phyloP scores from a whole-genome alignment of 2,113 vertebrate genomes.

The Tragelaphus imberbis region DNA sequence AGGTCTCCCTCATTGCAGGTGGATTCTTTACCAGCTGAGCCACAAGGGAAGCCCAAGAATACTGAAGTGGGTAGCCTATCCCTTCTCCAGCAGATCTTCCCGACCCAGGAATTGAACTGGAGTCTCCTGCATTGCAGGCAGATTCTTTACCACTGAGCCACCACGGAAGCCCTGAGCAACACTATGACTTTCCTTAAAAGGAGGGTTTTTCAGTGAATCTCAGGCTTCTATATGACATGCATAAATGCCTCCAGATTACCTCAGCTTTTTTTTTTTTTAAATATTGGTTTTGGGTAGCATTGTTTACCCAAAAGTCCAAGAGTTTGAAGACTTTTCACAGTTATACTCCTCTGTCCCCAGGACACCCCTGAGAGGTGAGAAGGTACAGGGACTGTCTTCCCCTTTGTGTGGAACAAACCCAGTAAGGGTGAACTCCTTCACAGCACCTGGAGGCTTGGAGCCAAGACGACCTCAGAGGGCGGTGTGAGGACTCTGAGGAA shows the following conservation, averaged over 20 bases:
- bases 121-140: background rate
- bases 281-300: background rate
- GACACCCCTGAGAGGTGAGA: background rate
- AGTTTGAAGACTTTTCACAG: background rate
- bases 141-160: background rate
- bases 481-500: background rate
- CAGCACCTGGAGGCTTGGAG: background rate
- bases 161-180: background rate
- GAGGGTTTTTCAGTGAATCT: background rate
- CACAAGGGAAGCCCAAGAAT: background rate
- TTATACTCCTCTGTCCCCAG: background rate
- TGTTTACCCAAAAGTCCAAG: background rate
- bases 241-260: background rate
- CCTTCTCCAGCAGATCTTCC: background rate
- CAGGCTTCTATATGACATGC: background rate
- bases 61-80: background rate
- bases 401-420: background rate
- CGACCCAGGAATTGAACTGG: fast-evolving
- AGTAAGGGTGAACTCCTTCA: background rate
- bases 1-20: background rate
- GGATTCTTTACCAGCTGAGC: background rate
- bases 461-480: background rate
- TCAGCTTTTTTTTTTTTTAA: background rate
- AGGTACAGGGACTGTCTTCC: background rate
- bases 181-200: background rate